Evolutionary conservation across 2,113 vertebrate genomes (phyloP).

Genomic region (Alethe castanea): DNA sequence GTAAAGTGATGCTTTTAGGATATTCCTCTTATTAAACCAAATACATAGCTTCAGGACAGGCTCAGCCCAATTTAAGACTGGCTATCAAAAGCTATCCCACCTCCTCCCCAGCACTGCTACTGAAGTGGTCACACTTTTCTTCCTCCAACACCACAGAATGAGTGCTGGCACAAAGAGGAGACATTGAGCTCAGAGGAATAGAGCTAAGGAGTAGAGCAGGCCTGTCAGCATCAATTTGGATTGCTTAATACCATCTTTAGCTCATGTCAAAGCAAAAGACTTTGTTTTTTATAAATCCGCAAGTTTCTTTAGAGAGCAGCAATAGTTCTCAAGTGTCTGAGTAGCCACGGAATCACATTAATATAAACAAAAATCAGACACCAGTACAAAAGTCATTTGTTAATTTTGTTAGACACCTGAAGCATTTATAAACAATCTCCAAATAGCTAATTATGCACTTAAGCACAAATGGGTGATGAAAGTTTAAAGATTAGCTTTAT

Average conservation of each 20-base stretch:
- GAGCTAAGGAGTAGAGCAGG: neutral
- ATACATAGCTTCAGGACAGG: fast-evolving
- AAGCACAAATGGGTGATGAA: neutral
- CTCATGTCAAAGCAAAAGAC: neutral
- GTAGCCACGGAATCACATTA: neutral
- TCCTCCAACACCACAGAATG: neutral
- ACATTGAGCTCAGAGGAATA: neutral
- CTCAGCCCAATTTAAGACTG: neutral
- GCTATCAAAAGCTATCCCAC: neutral
- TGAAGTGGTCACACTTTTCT: neutral
- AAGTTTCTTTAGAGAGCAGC: neutral
- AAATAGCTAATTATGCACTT: neutral
- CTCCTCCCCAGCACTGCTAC: neutral
- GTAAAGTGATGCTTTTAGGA: neutral
- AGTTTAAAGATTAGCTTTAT: neutral
- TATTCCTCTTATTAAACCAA: neutral
- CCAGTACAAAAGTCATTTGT: neutral
- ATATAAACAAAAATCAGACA: neutral
- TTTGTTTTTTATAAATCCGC: neutral
- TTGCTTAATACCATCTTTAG: neutral
- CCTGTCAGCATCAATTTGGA: neutral
- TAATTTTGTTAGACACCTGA: neutral
- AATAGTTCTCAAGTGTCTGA: neutral
- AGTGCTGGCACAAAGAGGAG: neutral
- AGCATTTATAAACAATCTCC: neutral